A percentile compares a stretch with the other conserved stretches of the same genome.
phyloP scores from a whole-genome alignment of 2,888 invertebrate genomes.

The Limnephilus auricula region DNA sequence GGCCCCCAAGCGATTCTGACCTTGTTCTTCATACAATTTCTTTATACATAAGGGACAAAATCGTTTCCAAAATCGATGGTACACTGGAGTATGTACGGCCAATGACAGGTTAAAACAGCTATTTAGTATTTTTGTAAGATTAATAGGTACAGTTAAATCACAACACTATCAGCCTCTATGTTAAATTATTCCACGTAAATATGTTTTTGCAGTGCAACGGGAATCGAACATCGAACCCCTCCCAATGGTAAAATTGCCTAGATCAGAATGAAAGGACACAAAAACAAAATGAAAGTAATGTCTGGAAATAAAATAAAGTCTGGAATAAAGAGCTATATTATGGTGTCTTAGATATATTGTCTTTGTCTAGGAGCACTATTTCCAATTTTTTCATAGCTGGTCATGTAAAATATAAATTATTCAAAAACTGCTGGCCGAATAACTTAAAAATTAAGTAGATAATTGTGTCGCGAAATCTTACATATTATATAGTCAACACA shows the following conservation, averaged over 20 bases:
- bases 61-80: too few relatives aligned
- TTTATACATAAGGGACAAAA: too few relatives aligned
- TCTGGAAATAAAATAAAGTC: too few relatives aligned
- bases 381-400: neutral
- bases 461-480: too few relatives aligned
- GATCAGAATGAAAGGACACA: neutral
- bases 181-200: neutral
- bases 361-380: neutral
- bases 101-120: too few relatives aligned
- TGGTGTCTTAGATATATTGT: neutral
- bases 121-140: neutral
- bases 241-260: neutral
- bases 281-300: neutral
- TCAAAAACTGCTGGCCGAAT: neutral
- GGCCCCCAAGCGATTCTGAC: too few relatives aligned
- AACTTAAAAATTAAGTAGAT: too few relatives aligned
- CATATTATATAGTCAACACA: neutral
- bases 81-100: too few relatives aligned
- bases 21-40: too few relatives aligned
- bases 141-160: neutral
- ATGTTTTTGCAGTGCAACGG: neutral
- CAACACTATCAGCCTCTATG: neutral
- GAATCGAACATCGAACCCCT: neutral
- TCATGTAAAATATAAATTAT: neutral
- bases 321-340: too few relatives aligned